phyloP scores from a whole-genome alignment of 2,888 invertebrate species.

The Ectemnius lituratus region DNA sequence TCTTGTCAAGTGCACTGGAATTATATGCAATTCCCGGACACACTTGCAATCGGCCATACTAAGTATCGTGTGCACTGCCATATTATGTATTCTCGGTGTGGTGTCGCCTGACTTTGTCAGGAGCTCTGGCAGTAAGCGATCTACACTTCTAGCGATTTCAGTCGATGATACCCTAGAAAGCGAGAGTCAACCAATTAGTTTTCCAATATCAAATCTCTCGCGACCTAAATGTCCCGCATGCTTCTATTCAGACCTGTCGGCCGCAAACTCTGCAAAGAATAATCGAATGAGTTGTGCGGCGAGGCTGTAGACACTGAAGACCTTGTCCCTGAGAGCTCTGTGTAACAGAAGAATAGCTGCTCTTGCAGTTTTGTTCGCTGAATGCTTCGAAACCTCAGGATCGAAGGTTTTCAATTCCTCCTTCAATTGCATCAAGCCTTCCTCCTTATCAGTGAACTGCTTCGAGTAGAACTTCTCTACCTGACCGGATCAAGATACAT shows the following conservation, averaged over 20 bases:
- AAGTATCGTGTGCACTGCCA: constrained; percentile 92
- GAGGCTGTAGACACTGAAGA: constrained; percentile 91
- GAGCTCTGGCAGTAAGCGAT: constrained; percentile 90
- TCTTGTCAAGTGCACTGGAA: constrained; percentile 90
- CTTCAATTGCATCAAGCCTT: constrained; percentile 86
- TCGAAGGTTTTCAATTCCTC: constrained; percentile 79
- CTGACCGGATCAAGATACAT: constrained; percentile 73
- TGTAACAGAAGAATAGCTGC: constrained; percentile 90
- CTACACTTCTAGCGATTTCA: constrained; percentile 90
- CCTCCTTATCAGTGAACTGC: constrained; percentile 93
- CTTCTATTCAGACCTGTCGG: constrained; percentile 81
- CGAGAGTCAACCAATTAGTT: not conserved
- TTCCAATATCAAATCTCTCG: not conserved
- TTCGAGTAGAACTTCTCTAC: constrained; percentile 95
- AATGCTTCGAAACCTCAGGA: constrained; percentile 76
- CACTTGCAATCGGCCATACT: constrained; percentile 91
- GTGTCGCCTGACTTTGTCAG: constrained; percentile 93
- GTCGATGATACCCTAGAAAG: constrained; percentile 86
- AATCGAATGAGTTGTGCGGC: constrained; percentile 90
- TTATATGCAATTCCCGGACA: constrained; percentile 89
- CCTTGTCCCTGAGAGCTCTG: constrained; percentile 90
- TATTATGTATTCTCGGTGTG: constrained; percentile 90
- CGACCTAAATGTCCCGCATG: not conserved
- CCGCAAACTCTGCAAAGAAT: constrained; percentile 91
- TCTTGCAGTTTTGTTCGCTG: constrained; percentile 89